Percentiles rank a stretch among this genome's conserved stretches.
These are phyloP conservation scores for Habropoda laboriosa DNA, from an alignment of 1,140 invertebrate genomes.

Conservation along the genomic window DNA sequence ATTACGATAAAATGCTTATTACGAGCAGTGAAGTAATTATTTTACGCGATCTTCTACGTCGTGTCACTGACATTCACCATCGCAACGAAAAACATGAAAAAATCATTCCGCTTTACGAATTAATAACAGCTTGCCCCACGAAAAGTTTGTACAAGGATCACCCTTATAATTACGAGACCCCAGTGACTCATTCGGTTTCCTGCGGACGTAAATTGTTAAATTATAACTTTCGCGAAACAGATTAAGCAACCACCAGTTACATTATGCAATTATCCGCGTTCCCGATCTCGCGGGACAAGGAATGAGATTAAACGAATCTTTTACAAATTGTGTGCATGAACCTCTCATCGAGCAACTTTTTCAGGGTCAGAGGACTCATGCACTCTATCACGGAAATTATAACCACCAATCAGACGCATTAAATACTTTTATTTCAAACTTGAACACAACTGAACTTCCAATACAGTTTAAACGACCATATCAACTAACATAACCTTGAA, in stretches of 20 bases:
- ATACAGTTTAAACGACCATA: not conserved
- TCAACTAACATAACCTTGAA: not conserved
- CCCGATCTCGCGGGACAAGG: slow-evolving; percentile 1
- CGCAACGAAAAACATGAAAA: not conserved
- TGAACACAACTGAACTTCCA: not conserved
- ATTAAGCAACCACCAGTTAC: slow-evolving; percentile 44
- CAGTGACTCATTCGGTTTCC: slow-evolving; percentile 56
- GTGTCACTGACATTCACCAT: not conserved
- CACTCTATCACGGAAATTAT: not conserved
- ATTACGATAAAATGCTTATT: slow-evolving; percentile 57
- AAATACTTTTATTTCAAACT: too few relatives aligned
- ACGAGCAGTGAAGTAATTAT: slow-evolving; percentile 26
- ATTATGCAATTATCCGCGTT: slow-evolving; percentile 25
- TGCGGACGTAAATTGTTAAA: slow-evolving; percentile 44
- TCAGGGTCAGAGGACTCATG: not conserved
- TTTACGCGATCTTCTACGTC: slow-evolving; percentile 3
- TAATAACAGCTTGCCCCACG: not conserved
- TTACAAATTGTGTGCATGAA: not conserved
- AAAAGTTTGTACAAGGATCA: not conserved
- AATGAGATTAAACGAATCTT: not conserved
- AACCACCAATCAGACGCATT: too few relatives aligned
- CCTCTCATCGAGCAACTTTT: not conserved
- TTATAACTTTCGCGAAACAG: slow-evolving; percentile 53
- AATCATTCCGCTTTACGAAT: too few relatives aligned
- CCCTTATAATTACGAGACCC: slow-evolving; percentile 1